Percentiles rank a stretch among this genome's conserved stretches.
These are phyloP conservation scores for Rhabdornis inornatus DNA, from an alignment of 2,113 vertebrate genomes.

Conservation along the genomic window DNA sequence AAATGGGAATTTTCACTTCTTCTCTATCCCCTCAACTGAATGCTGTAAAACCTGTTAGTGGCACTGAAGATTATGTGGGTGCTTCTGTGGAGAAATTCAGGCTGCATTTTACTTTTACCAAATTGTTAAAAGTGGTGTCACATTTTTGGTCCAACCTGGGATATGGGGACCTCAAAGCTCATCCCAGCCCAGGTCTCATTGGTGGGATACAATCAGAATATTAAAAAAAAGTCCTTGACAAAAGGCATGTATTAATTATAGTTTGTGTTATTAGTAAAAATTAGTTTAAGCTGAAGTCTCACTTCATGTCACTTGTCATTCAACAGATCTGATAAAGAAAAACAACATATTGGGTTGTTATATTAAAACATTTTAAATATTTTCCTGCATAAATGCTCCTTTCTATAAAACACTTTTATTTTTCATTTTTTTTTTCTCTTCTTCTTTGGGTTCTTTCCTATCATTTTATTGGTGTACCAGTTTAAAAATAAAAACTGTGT, in stretches of 20 bases:
- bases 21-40: not conserved
- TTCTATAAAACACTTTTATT: not conserved
- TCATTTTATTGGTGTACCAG: not conserved
- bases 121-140: not conserved
- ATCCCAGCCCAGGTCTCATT: constrained; percentile 61
- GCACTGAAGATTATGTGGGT: not conserved
- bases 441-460: not conserved
- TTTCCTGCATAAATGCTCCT: not conserved
- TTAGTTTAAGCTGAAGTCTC: constrained; percentile 43
- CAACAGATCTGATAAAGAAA: not conserved
- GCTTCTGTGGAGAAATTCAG: not conserved
- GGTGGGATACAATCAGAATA: constrained; percentile 49
- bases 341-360: not conserved
- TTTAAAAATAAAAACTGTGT: not conserved
- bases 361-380: not conserved
- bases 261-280: constrained; percentile 44
- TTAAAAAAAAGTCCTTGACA: constrained; percentile 38
- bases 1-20: not conserved
- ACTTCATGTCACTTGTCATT: constrained; percentile 5
- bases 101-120: not conserved
- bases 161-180: constrained; percentile 31
- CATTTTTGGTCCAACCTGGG: constrained; percentile 30
- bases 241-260: constrained; percentile 44
- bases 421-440: not conserved
- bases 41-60: constrained; percentile 28